Percentiles rank a stretch among this genome's conserved stretches.
Conservation (phyloP, 2,113 vertebrate genomes). For the Melanerpes aurifrons region DNA sequence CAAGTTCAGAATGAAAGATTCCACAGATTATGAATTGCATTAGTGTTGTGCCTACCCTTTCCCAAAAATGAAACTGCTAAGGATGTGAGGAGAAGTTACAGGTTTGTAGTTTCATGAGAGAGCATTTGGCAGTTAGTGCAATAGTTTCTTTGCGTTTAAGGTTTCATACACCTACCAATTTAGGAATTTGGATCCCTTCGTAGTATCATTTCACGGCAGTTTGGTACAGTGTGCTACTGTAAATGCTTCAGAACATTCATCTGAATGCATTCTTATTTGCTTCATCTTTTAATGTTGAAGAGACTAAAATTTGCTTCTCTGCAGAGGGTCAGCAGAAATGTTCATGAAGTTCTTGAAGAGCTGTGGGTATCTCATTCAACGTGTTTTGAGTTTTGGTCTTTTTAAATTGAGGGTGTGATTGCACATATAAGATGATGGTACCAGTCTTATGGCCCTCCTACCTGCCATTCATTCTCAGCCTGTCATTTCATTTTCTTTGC, state of each 20-base stretch:
- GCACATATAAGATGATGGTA: background rate
- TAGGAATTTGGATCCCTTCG: background rate
- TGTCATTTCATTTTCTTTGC: background rate
- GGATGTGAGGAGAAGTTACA: background rate
- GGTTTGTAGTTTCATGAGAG: background rate
- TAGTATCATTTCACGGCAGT: background rate
- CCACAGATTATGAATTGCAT: background rate
- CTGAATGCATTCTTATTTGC: background rate
- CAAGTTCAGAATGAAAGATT: background rate
- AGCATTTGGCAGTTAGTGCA: background rate
- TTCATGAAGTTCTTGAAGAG: background rate
- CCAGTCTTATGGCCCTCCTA: background rate
- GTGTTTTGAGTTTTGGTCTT: background rate
- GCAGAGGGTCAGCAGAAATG: background rate
- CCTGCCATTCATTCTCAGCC: background rate
- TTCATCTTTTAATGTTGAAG: background rate
- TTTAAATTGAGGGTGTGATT: background rate
- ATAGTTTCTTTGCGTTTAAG: background rate
- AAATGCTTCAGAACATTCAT: background rate
- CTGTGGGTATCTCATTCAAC: background rate
- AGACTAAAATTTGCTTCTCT: background rate
- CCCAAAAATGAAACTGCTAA: background rate
- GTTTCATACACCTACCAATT: background rate
- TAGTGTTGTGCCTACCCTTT: background rate
- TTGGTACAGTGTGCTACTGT: background rate